Percentiles rank a stretch among this genome's conserved stretches.
phyloP scores from a whole-genome alignment of 2,797 vertebrate species.

The Diceros bicornis region DNA sequence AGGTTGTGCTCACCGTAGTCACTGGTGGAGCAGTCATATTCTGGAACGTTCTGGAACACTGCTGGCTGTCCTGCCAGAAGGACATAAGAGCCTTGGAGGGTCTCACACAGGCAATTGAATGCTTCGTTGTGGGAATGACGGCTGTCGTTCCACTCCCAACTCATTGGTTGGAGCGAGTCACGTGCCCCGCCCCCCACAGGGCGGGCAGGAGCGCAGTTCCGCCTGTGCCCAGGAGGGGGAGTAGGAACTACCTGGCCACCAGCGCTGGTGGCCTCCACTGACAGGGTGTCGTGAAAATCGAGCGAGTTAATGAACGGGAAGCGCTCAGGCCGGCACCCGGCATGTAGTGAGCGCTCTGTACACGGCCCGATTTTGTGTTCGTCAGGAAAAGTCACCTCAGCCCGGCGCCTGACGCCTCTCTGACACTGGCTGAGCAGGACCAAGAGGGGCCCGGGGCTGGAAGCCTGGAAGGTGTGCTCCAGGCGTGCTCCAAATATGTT shows the following conservation, averaged over 20 bases:
- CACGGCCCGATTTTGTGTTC: fast-evolving
- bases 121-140: too few relatives aligned
- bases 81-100: neutral
- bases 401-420: neutral
- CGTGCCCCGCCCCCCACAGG: neutral
- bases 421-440: neutral
- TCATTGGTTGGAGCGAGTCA: neutral
- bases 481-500: neutral
- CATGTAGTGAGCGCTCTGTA: fast-evolving
- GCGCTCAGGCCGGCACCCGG: neutral
- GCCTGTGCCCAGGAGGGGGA: too few relatives aligned
- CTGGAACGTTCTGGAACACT: neutral
- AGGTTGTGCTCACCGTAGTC: neutral
- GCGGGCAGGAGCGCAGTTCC: neutral
- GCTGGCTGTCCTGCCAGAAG: neutral
- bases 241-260: neutral
- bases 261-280: neutral
- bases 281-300: neutral
- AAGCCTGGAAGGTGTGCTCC: neutral
- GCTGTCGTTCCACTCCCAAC: neutral
- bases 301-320: neutral
- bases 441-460: neutral
- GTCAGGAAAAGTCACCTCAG: neutral
- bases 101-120: neutral
- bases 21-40: neutral